Evolutionary conservation across 2,888 invertebrate genomes (phyloP), one percentile per base, ranked within the genome.

Genomic region (Cryptus armator): DNA sequence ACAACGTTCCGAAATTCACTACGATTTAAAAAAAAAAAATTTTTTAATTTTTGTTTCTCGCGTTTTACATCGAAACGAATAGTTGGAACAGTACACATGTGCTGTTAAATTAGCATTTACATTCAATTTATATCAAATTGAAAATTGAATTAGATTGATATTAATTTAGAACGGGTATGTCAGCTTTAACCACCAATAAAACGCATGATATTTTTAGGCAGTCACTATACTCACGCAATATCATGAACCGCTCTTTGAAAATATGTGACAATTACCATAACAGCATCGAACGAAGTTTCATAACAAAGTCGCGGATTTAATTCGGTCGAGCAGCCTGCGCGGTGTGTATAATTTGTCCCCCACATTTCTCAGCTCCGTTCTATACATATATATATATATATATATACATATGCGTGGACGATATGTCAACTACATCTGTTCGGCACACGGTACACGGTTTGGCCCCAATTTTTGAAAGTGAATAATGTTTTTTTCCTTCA

Each of bases 271-370:
- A 56, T 56, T 56, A 16, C 16, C 56, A 56, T 9, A 19, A 16
- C 19, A 16, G n/a, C 14, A 19, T n/a, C 46, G n/a, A 68, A 44
- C 24, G 9, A 29, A 46, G 46, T 70, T 48, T 70, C 68, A 14
- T 51, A 48, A 29, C 12, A 29, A 70, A 48, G n/a, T 51, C 14
- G 68, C n/a, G 12, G 16, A 70, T 70, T 70, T 70, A 16, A 19
- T 67, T 67, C 44, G 14, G 19, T 16, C n/a, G 68, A 51, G 48
- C 68, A 70, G 68, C 48, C 29, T 70, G 68, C 32, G 68, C 24
- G 12, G 32, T 51, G 24, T 51, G 51, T 51, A 48, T 48, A 44
- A 70, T 44, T 44, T 70, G 48, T 51, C 16, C 51, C 48, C 51
- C 44, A 48, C 29, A 24, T 70, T 51, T 14, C 12, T 44, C 16